Percentiles rank a stretch among this genome's conserved stretches.
These are phyloP conservation scores for Drosophila dunni DNA, from an alignment of 1,140 invertebrate genomes.

Conservation along the genomic window DNA sequence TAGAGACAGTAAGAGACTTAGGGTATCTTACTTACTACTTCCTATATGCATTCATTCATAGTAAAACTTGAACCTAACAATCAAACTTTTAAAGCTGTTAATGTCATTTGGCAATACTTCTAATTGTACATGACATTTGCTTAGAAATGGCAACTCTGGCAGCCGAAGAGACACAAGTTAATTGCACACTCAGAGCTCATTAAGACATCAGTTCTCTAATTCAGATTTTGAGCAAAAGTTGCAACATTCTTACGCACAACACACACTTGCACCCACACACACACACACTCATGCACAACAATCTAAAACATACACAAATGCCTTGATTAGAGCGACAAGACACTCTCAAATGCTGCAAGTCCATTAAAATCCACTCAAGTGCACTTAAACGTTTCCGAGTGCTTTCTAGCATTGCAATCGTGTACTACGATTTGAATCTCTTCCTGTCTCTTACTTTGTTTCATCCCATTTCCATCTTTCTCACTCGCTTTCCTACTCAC, in stretches of 20 bases:
- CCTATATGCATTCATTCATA: too few relatives aligned
- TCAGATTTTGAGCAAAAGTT: conserved; percentile 10
- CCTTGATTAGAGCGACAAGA: conserved; percentile 73
- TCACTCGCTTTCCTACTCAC: neutral
- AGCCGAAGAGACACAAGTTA: conserved; percentile 12
- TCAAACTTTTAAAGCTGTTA: neutral
- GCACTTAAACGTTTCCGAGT: conserved; percentile 81
- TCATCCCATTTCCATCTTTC: conserved; percentile 9
- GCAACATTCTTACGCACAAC: conserved; percentile 34
- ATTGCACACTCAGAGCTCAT: conserved; percentile 56
- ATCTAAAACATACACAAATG: conserved; percentile 52
- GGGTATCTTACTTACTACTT: too few relatives aligned
- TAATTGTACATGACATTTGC: conserved; percentile 43
- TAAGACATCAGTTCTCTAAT: conserved; percentile 15
- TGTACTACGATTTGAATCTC: conserved; percentile 7
- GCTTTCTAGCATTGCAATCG: conserved; percentile 46
- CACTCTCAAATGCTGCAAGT: conserved; percentile 42
- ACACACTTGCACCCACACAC: conserved; percentile 9
- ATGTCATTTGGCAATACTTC: conserved; percentile 21
- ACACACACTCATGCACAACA: neutral
- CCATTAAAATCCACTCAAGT: conserved; percentile 83
- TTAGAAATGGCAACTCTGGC: neutral
- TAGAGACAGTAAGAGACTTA: too few relatives aligned
- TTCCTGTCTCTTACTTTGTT: conserved; percentile 2
- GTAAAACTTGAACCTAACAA: too few relatives aligned